phyloP scores from a whole-genome alignment of 2,113 vertebrate genomes.

The Sinosuthora webbiana region DNA sequence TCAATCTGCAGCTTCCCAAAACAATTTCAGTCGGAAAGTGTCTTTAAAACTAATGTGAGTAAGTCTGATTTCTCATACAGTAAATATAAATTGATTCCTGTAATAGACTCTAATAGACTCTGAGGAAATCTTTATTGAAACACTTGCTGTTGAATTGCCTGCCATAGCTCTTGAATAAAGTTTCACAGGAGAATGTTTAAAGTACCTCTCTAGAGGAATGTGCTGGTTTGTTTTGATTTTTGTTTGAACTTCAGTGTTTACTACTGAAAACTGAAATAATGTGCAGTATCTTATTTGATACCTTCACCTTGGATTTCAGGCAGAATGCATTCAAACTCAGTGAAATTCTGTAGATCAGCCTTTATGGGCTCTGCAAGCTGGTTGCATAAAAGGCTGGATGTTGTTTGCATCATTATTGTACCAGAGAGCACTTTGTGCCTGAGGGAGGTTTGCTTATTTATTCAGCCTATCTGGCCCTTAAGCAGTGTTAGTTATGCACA shows the following conservation, averaged over 20 bases:
- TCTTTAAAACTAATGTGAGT: background rate
- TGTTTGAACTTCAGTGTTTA: background rate
- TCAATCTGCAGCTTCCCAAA: background rate
- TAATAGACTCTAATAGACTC: background rate
- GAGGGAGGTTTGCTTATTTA: background rate
- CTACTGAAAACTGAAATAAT: background rate
- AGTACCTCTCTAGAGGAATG: background rate
- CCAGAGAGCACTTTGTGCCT: background rate
- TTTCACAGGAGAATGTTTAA: background rate
- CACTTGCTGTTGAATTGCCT: background rate
- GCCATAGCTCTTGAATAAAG: background rate
- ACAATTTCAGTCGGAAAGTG: background rate
- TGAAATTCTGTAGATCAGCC: background rate
- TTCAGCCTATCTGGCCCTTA: background rate
- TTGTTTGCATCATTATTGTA: background rate
- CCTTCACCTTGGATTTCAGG: background rate
- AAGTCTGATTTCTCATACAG: background rate
- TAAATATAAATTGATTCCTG: background rate
- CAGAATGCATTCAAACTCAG: background rate
- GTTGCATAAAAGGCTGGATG: background rate
- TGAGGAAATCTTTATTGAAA: background rate
- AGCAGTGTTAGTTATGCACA: background rate
- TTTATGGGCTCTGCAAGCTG: background rate
- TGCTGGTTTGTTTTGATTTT: background rate
- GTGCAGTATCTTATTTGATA: background rate